Evolutionary conservation across 2,888 invertebrate genomes (phyloP).

Genomic region (Thelaira solivaga): DNA sequence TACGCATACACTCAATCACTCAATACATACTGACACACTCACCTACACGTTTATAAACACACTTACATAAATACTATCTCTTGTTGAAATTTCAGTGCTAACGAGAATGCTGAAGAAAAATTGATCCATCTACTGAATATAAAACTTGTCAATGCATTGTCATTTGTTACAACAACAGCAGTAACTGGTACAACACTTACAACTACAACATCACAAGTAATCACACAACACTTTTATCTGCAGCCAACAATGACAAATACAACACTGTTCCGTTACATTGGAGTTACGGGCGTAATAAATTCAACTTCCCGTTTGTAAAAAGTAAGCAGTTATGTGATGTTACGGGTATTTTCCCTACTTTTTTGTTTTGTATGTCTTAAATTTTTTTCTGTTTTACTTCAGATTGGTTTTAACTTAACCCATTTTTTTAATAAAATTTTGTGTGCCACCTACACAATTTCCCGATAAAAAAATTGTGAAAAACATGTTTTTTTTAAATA

Average conservation of each 20-base stretch:
- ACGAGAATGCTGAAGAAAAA: constrained; percentile 22
- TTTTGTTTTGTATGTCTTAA: too few relatives aligned
- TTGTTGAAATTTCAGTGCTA: constrained; percentile 1
- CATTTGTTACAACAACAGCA: constrained; percentile 41
- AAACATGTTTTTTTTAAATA: too few relatives aligned
- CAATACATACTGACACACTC: not conserved
- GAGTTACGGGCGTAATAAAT: constrained; percentile 32
- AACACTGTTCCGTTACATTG: constrained; percentile 22
- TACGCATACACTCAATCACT: not conserved
- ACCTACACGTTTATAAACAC: too few relatives aligned
- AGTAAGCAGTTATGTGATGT: not conserved
- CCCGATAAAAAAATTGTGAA: not conserved
- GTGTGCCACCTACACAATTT: not conserved
- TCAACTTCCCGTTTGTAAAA: constrained; percentile 13
- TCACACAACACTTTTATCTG: too few relatives aligned
- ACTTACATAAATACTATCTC: too few relatives aligned
- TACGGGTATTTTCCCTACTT: too few relatives aligned
- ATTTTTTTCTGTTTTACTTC: too few relatives aligned
- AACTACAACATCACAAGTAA: constrained; percentile 4
- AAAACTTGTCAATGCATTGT: constrained; percentile 59
- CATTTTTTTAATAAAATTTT: constrained; percentile 17
- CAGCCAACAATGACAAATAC: constrained; percentile 23
- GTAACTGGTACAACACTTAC: not conserved
- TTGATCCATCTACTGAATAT: constrained; percentile 46
- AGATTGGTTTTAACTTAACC: constrained; percentile 40